These are phyloP conservation scores for Anthopleura xanthogrammica DNA, from an alignment of 92 coral and sea anemone species.

Conservation along the genomic window DNA sequence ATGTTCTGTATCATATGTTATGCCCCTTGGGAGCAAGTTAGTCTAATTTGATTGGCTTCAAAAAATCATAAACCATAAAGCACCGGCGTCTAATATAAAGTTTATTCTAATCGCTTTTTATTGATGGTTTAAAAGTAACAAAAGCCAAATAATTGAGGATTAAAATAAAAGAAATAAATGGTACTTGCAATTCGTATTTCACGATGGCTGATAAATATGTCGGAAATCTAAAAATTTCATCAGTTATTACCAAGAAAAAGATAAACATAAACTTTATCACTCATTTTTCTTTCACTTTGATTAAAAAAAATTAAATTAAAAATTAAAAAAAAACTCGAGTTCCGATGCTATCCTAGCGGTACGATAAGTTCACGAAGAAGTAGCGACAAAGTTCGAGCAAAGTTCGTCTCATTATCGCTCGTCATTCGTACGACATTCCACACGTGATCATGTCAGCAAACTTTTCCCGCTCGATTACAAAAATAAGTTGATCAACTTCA, in stretches of 20 bases:
- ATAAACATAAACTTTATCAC: no score
- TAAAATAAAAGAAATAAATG: no score
- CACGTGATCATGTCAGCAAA: conserved; percentile 22
- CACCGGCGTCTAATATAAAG: background rate
- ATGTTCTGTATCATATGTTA: conserved; percentile 9
- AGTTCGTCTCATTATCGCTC: background rate
- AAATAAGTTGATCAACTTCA: conserved; percentile 12
- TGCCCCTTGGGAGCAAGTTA: conserved; percentile 18
- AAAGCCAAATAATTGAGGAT: no score
- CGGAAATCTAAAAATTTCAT: no score
- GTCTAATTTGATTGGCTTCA: background rate
- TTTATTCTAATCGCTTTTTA: background rate
- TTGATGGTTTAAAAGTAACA: no score
- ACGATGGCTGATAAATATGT: no score
- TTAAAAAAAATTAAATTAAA: no score
- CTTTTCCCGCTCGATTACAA: conserved; percentile 36
- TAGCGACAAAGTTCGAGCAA: conserved; percentile 18
- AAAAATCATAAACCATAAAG: background rate
- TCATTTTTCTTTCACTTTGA: no score
- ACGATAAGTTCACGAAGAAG: background rate
- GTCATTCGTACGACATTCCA: conserved; percentile 1
- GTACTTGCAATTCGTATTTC: no score
- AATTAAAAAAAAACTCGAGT: no score
- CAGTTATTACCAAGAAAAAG: no score
- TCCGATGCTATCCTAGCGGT: background rate